These are phyloP conservation scores for Scaptomyza hsui DNA, from an alignment of 1,140 invertebrate genomes.

Conservation along the genomic window DNA sequence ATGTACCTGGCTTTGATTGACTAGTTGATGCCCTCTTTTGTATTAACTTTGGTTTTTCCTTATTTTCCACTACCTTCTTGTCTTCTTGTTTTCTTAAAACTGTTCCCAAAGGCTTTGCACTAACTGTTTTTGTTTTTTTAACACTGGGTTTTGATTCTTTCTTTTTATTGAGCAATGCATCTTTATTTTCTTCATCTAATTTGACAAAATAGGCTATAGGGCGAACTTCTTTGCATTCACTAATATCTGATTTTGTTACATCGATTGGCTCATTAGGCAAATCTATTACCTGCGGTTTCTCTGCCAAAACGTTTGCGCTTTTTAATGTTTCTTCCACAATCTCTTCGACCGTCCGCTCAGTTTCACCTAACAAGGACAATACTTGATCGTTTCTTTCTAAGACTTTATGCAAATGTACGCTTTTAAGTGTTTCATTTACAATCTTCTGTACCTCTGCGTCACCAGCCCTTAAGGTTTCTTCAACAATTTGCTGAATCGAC, in stretches of 20 bases:
- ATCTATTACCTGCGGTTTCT: slow-evolving; percentile 1
- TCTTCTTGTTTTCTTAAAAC: slow-evolving; percentile 1
- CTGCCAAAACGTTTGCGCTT: slow-evolving; percentile 19
- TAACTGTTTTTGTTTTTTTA: slow-evolving; percentile 10
- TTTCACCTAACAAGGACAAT: neutral
- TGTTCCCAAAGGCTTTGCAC: neutral
- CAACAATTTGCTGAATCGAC: slow-evolving; percentile 68
- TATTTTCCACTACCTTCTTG: slow-evolving; percentile 27
- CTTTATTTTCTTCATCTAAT: slow-evolving; percentile 44
- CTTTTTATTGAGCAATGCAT: slow-evolving; percentile 13
- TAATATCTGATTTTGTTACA: neutral
- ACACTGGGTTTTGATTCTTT: slow-evolving; percentile 14
- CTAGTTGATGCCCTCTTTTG: slow-evolving; percentile 19
- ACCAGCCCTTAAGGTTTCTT: slow-evolving; percentile 67
- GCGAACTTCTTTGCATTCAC: slow-evolving; percentile 49
- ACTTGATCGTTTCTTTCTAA: slow-evolving; percentile 6
- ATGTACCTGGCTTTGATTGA: slow-evolving; percentile 27
- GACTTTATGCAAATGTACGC: slow-evolving; percentile 27
- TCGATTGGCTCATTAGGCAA: neutral
- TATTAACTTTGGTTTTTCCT: slow-evolving; percentile 27
- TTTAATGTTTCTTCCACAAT: slow-evolving; percentile 68
- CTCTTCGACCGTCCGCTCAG: slow-evolving; percentile 51
- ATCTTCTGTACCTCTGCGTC: slow-evolving; percentile 67
- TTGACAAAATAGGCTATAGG: slow-evolving; percentile 75
- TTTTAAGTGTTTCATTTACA: slow-evolving; percentile 61